A percentile compares a stretch with the other conserved stretches of the same genome.
phyloP scores from a whole-genome alignment of 2,797 vertebrate genomes.

The Tokudaia muenninki region DNA sequence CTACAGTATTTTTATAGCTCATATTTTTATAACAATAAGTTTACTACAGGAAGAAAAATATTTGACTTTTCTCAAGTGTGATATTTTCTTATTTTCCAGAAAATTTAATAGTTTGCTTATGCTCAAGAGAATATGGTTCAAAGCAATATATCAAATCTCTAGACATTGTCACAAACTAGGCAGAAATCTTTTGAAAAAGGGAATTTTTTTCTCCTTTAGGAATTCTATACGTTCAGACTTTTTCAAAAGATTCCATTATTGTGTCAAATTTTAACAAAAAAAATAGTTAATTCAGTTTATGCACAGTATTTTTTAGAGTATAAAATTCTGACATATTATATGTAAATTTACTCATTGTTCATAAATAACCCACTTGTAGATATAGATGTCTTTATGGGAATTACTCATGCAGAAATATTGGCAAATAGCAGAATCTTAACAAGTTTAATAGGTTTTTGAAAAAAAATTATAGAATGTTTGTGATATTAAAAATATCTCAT shows the following conservation, averaged over 20 bases:
- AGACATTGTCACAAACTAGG: slow-evolving; percentile 73
- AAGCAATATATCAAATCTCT: slow-evolving; percentile 80
- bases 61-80: slow-evolving; percentile 74
- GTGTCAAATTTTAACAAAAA: slow-evolving; percentile 22
- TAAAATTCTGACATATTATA: slow-evolving; percentile 10
- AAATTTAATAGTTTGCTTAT: slow-evolving; percentile 63
- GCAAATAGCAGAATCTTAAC: neutral
- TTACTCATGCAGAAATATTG: slow-evolving; percentile 34
- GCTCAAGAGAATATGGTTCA: slow-evolving; percentile 66
- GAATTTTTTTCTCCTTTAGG: neutral
- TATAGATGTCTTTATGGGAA: neutral
- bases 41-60: slow-evolving; percentile 66
- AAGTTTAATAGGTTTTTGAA: neutral
- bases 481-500: neutral
- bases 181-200: slow-evolving; percentile 72
- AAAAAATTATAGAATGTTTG: neutral
- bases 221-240: slow-evolving; percentile 27
- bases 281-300: slow-evolving; percentile 17
- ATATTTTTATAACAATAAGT: slow-evolving; percentile 78
- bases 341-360: neutral
- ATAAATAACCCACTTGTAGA: neutral
- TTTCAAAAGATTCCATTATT: slow-evolving; percentile 41
- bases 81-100: slow-evolving; percentile 78
- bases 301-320: neutral
- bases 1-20: slow-evolving; percentile 33